Conservation (phyloP, 2,797 vertebrate genomes). For the Ciconia nigra region DNA sequence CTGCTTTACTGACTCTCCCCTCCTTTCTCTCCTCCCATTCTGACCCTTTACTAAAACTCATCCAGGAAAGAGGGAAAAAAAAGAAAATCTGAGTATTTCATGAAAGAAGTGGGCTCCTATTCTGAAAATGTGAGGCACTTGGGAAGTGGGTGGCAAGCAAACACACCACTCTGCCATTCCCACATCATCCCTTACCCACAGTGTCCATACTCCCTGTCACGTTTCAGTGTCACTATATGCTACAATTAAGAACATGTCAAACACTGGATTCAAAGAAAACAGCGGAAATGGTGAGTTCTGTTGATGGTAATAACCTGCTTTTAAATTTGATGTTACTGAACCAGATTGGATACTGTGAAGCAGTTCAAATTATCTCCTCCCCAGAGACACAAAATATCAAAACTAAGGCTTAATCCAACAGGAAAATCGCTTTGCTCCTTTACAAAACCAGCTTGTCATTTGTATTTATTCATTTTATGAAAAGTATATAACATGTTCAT, state of each 20-base stretch:
- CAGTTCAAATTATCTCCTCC: not conserved
- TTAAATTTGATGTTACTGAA: not conserved
- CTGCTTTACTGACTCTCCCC: not conserved
- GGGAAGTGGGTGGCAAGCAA: not conserved
- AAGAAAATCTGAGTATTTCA: not conserved
- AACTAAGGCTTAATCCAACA: slow-evolving; percentile 24
- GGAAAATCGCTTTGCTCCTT: not conserved
- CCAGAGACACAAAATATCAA: slow-evolving; percentile 5
- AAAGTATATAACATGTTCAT: not conserved
- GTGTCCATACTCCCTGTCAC: not conserved
- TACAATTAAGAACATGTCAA: not conserved
- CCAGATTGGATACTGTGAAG: not conserved
- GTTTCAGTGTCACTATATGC: not conserved
- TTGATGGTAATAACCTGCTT: not conserved
- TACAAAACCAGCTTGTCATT: not conserved
- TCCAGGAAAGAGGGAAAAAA: not conserved
- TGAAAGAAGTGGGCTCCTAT: not conserved
- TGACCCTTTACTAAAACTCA: not conserved
- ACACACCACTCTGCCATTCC: not conserved
- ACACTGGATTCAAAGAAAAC: not conserved
- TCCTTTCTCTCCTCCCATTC: not conserved
- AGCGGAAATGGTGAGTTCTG: not conserved
- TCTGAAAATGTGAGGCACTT: not conserved
- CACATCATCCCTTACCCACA: not conserved
- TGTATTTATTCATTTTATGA: not conserved